Conservation (phyloP, 2,113 vertebrate genomes). For the Ibidorhyncha struthersii region DNA sequence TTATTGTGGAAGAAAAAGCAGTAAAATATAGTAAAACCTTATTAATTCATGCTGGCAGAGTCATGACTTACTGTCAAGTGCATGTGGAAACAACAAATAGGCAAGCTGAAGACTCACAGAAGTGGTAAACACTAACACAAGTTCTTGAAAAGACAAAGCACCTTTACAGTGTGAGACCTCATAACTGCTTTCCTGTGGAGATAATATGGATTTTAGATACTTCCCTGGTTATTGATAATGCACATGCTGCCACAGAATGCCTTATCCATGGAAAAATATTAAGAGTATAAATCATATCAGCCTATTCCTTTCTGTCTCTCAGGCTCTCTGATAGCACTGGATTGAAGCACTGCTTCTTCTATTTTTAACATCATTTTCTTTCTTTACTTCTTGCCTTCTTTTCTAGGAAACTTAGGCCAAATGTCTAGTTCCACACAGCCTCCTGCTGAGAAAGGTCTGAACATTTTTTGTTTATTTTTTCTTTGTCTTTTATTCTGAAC, state of each 20-base stretch:
- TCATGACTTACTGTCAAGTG: background rate
- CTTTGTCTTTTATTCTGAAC: background rate
- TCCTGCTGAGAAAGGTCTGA: background rate
- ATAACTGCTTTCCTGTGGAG: background rate
- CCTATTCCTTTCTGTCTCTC: background rate
- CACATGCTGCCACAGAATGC: background rate
- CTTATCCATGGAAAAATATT: background rate
- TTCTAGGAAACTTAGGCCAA: background rate
- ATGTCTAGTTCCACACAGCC: background rate
- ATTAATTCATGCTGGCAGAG: background rate
- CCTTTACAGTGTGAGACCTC: background rate
- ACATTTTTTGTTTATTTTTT: background rate
- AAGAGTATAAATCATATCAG: background rate
- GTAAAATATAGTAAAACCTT: background rate
- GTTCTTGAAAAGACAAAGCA: background rate
- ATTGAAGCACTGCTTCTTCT: background rate
- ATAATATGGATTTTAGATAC: background rate
- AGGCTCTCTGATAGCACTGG: background rate
- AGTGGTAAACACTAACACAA: background rate
- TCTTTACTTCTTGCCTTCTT: background rate
- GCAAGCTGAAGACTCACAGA: background rate
- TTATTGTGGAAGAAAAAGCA: background rate
- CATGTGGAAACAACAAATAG: background rate
- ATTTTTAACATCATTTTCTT: background rate
- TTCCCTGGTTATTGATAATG: background rate